phyloP scores from a whole-genome alignment of 1,140 invertebrate genomes.

The Drosophila lini region DNA sequence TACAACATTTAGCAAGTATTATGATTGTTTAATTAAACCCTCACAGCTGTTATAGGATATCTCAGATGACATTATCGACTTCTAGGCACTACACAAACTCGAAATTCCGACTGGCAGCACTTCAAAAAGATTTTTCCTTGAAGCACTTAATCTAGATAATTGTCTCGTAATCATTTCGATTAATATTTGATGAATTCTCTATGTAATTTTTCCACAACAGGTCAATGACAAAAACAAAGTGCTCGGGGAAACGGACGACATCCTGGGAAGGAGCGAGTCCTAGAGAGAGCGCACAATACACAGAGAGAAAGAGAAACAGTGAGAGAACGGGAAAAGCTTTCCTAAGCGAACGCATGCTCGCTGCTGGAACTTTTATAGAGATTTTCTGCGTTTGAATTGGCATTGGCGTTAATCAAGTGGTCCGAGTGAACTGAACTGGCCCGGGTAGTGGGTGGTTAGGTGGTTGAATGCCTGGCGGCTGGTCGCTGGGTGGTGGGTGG shows the following conservation, averaged over 20 bases:
- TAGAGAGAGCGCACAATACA: neutral
- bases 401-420: constrained; percentile 80
- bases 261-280: constrained; percentile 46
- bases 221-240: constrained; percentile 80
- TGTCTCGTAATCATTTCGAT: constrained; percentile 16
- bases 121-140: neutral
- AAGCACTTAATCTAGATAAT: constrained; percentile 7
- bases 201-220: constrained; percentile 62
- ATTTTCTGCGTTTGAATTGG: constrained; percentile 77
- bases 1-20: neutral
- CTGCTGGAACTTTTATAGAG: constrained; percentile 71
- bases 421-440: constrained; percentile 51
- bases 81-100: neutral
- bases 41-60: constrained; percentile 24
- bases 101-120: neutral
- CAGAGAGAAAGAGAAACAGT: neutral
- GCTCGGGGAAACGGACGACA: constrained; percentile 21
- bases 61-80: constrained; percentile 6
- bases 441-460: constrained; percentile 31
- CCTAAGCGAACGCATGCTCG: constrained; percentile 55
- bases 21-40: neutral
- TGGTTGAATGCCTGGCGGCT: constrained; percentile 23
- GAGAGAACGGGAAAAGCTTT: constrained; percentile 53
- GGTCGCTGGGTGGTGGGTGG: constrained; percentile 19
- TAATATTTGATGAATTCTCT: constrained; percentile 37